These are phyloP conservation scores for Lagodon rhomboides DNA, from an alignment of 2,797 vertebrate genomes.

Conservation along the genomic window DNA sequence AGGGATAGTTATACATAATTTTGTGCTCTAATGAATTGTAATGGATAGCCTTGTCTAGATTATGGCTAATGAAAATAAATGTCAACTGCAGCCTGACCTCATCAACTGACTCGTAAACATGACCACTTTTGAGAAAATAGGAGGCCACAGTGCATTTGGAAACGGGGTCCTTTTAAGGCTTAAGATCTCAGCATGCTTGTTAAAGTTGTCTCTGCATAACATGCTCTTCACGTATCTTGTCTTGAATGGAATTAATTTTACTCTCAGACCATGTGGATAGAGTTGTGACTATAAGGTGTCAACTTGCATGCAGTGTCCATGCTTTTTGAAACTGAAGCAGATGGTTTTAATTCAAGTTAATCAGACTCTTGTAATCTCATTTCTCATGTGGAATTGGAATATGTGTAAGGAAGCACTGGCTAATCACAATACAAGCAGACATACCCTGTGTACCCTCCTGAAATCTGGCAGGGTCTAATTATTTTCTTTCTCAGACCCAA, in stretches of 20 bases:
- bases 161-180: conserved; percentile 7
- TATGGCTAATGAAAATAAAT: too few relatives aligned
- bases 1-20: background rate
- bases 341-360: background rate
- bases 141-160: background rate
- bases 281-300: background rate
- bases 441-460: background rate
- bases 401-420: background rate
- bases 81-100: background rate
- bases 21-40: background rate
- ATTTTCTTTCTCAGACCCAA: background rate
- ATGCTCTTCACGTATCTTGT: background rate
- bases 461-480: conserved; percentile 4
- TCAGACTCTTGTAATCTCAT: background rate
- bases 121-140: background rate
- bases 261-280: background rate
- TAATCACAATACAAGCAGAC: conserved; percentile 19
- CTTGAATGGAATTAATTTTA: background rate
- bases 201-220: conserved; percentile 13
- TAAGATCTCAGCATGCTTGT: background rate
- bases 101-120: background rate
- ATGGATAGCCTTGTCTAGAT: too few relatives aligned
- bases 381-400: background rate
- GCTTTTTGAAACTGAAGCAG: background rate
- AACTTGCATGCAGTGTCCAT: background rate